Percentiles rank a stretch among this genome's conserved stretches.
Conservation (phyloP, 2,113 vertebrate species). For the Sphaerodactylus townsendi region DNA sequence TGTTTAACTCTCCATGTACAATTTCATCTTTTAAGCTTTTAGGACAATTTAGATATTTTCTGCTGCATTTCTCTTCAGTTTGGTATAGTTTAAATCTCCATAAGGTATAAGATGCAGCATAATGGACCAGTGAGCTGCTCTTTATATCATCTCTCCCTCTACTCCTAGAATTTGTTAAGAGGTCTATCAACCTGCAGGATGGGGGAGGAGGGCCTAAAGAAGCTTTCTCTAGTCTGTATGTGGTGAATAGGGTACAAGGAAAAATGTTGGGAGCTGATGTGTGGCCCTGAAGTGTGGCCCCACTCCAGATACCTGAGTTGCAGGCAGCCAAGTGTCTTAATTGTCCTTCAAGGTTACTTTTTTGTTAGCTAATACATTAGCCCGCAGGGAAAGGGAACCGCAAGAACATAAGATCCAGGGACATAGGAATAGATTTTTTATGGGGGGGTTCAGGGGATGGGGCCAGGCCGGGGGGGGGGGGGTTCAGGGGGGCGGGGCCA, state of each 20-base stretch:
- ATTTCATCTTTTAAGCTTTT: neutral
- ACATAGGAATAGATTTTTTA: no score
- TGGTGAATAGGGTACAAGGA: no score
- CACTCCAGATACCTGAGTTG: no score
- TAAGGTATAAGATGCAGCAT: neutral
- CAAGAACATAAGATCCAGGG: no score
- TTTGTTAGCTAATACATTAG: no score
- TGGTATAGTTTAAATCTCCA: neutral
- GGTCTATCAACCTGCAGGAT: neutral
- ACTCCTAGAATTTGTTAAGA: neutral
- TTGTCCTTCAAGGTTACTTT: no score
- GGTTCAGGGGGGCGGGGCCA: no score
- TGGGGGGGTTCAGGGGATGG: no score
- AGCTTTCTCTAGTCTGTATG: neutral
- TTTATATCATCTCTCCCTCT: neutral
- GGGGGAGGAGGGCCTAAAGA: neutral
- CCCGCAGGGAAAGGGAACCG: no score
- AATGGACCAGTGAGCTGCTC: neutral
- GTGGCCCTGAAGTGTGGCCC: no score
- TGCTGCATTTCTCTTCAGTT: neutral
- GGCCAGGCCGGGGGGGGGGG: no score
- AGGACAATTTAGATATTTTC: neutral
- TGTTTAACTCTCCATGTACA: neutral
- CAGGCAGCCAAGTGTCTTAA: no score
- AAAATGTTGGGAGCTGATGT: neutral